Evolutionary conservation across 2,797 vertebrate genomes (phyloP), one percentile per base, ranked within the genome.

Genomic region (Discoglossus pictus): DNA sequence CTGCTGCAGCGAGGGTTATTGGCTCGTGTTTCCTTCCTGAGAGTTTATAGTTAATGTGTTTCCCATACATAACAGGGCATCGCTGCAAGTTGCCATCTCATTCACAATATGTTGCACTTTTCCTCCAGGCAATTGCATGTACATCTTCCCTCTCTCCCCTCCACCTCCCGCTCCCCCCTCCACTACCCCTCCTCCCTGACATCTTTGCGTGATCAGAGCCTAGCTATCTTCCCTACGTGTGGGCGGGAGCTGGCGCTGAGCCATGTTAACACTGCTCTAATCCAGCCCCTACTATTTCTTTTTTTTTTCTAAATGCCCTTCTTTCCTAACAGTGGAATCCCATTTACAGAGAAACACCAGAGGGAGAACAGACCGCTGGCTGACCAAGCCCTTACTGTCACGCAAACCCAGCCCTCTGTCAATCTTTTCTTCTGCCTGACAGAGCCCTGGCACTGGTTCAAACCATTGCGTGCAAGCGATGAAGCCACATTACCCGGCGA

Each of bases 391-490:
- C 78, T 80, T 68, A 74, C 90, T 95, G 93, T 94, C 94, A 96
- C 94, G 93, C 65, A 93, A 86, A 95, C 78, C 89, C 72, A 81
- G 81, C 90, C 69, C 88, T 89, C 90, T 91, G 92, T 95, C 93
- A 95, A 91, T 93, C 91, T 90, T 73, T 82, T 76, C 70, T 75
- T 68, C 78, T 83, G 82, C 83, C 88, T 92, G 88, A 86, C 93
- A 92, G 86, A 65, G 81, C 38, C 79, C 81, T 97, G 94, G 95
- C 89, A 16, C 78, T 46, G 13, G 18, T 88, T 92, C 93, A 94
- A 90, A 73, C 82, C 91, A 88, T 97, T 94, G 94, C 95, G 94
- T 96, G 95, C 95, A 91, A 97, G 84, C 91, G 80, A 81, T 80
- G 86, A 79, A 89, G 89, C 93, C 90, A 77, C 92, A 87, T 92